phyloP scores from a whole-genome alignment of 2,888 invertebrate species.

The Aphrophora alni region DNA sequence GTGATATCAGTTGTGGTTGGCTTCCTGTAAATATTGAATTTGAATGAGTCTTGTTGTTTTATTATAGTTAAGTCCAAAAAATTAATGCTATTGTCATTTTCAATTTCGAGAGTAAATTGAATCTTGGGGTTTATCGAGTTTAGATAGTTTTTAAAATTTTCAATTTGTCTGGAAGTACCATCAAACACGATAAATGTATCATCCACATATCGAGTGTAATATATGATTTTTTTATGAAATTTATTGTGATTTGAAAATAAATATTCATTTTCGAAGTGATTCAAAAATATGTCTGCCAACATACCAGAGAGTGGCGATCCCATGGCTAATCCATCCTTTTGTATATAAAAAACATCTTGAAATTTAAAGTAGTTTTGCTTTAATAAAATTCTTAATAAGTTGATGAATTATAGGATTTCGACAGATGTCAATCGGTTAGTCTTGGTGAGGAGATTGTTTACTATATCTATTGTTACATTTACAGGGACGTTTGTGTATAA shows the following conservation, averaged over 20 bases:
- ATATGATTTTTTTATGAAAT: too few relatives aligned
- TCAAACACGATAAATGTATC: too few relatives aligned
- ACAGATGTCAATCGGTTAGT: too few relatives aligned
- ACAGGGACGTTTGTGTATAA: too few relatives aligned
- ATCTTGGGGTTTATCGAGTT: too few relatives aligned
- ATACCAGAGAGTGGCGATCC: not conserved
- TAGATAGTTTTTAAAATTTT: too few relatives aligned
- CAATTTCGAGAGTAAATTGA: not conserved
- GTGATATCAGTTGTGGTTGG: not conserved
- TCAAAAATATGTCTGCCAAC: not conserved
- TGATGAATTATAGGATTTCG: too few relatives aligned
- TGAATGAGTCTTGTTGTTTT: not conserved
- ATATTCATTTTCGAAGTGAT: not conserved
- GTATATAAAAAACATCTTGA: not conserved
- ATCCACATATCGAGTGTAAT: too few relatives aligned
- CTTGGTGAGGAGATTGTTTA: too few relatives aligned
- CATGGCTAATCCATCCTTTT: not conserved
- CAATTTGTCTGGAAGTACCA: too few relatives aligned
- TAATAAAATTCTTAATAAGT: not conserved
- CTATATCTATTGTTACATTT: too few relatives aligned
- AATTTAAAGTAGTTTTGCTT: constrained; percentile 8
- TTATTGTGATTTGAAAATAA: not conserved
- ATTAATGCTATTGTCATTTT: not conserved
- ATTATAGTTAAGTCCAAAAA: not conserved
- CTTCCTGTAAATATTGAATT: not conserved